Evolutionary conservation across 2,113 vertebrate genomes (phyloP), one percentile per base, ranked within the genome.

Genomic region (Elephantulus edwardii): DNA sequence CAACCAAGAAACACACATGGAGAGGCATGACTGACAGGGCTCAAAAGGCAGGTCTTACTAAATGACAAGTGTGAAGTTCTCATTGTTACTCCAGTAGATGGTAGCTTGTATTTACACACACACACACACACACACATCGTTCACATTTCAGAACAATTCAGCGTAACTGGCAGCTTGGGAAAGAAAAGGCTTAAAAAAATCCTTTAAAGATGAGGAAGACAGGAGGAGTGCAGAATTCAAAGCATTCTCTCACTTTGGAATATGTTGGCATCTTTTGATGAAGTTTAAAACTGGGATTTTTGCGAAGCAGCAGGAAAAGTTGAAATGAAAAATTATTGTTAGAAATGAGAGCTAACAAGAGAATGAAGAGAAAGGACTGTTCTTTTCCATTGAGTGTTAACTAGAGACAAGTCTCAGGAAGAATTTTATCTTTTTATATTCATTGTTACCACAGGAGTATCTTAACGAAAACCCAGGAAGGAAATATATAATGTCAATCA

Each of bases 241-340:
- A 89, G 89, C 84, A 11, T 92, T 76, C 91, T 97, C 97, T 97
- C 90, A 93, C 95, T 94, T 97, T 91, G 95, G 90, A 96, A 97
- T 97, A 97, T 96, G 91, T 93, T 97, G 76, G 77, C 94, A 93
- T 96, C 95, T 97, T 96, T 96, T 96, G 96, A 96, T 96, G 92
- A 91, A 81, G 83, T 93, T 97, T 96, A 89, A 97, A 97, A 96
- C 90, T 93, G 74, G 60, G 81, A 92, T 92, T 93, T 94, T 94
- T 86, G 92, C 96, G 91, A 94, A 96, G 96, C 89, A 93, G 71
- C 60, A 96, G 95, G 91, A 94, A 91, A 95, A 95, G 95, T 95
- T 94, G 94, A 91, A 97, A 96, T 76, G 94, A 79, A 94, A 95
- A 96, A 92, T 95, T 96, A 83, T 96, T 96, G 93, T 96, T 94